phyloP scores from a whole-genome alignment of 2,888 invertebrate species.

The Dione juno region DNA sequence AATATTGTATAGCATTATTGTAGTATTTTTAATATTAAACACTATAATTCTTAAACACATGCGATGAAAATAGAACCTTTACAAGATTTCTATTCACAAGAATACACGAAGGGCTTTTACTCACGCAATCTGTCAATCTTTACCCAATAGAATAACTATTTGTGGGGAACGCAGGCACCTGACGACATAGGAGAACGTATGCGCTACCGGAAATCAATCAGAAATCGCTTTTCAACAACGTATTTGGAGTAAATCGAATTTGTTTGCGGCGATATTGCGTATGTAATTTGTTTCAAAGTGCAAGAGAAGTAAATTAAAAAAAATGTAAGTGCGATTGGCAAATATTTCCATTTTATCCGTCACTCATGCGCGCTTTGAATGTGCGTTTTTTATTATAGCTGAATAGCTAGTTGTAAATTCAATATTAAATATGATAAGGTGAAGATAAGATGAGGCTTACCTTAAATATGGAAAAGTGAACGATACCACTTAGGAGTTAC shows the following conservation, averaged over 20 bases:
- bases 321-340: not conserved
- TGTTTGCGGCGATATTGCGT: slow-evolving; percentile 45
- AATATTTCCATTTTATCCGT: not conserved
- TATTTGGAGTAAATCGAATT: slow-evolving; percentile 49
- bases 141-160: slow-evolving; percentile 50
- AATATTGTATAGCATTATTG: not conserved
- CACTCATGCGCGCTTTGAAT: not conserved
- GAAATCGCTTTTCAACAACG: slow-evolving; percentile 48
- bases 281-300: slow-evolving; percentile 43
- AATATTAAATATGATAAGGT: too few relatives aligned
- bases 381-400: not conserved
- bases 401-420: too few relatives aligned
- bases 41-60: not conserved
- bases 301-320: not conserved
- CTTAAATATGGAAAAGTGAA: too few relatives aligned
- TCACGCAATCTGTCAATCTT: slow-evolving; percentile 48
- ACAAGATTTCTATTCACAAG: slow-evolving; percentile 9
- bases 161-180: slow-evolving; percentile 44
- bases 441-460: too few relatives aligned
- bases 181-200: slow-evolving; percentile 44
- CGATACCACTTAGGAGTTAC: too few relatives aligned
- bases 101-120: slow-evolving; percentile 29
- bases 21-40: not conserved
- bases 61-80: slow-evolving; percentile 13
- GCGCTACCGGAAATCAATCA: slow-evolving; percentile 51